phyloP scores from a whole-genome alignment of 2,888 invertebrate species.

The Colletes collaris region DNA sequence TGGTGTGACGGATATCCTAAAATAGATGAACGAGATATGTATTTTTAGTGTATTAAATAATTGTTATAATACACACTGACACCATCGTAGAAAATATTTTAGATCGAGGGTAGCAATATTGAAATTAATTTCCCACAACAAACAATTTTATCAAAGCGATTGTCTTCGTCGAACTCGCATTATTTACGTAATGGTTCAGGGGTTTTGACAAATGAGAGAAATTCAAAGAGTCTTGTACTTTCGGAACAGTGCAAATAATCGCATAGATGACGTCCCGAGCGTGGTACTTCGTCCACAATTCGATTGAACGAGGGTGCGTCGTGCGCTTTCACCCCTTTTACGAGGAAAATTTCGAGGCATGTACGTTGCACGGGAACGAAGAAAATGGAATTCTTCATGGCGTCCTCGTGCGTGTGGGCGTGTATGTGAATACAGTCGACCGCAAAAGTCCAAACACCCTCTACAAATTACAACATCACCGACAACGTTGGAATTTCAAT shows the following conservation, averaged over 20 bases:
- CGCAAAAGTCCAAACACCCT: too few relatives aligned
- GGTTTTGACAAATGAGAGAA: background rate
- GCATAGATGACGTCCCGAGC: background rate
- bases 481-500: too few relatives aligned
- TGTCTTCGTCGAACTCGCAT: too few relatives aligned
- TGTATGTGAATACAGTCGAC: background rate
- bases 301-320: slow-evolving; percentile 10
- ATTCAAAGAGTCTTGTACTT: background rate
- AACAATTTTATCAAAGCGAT: too few relatives aligned
- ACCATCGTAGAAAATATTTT: too few relatives aligned
- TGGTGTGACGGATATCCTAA: too few relatives aligned
- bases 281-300: background rate
- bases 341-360: slow-evolving; percentile 40
- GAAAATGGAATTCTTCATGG: slow-evolving; percentile 62
- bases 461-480: too few relatives aligned
- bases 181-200: background rate
- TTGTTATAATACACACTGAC: too few relatives aligned
- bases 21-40: too few relatives aligned
- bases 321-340: slow-evolving; percentile 27
- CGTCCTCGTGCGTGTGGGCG: slow-evolving; percentile 17
- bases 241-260: slow-evolving; percentile 13
- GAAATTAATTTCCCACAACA: too few relatives aligned
- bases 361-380: slow-evolving; percentile 19
- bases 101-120: too few relatives aligned
- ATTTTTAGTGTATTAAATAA: too few relatives aligned